Base-by-base conservation (phyloP, 2,797 vertebrate species). In the Buceros bicornis region DNA sequence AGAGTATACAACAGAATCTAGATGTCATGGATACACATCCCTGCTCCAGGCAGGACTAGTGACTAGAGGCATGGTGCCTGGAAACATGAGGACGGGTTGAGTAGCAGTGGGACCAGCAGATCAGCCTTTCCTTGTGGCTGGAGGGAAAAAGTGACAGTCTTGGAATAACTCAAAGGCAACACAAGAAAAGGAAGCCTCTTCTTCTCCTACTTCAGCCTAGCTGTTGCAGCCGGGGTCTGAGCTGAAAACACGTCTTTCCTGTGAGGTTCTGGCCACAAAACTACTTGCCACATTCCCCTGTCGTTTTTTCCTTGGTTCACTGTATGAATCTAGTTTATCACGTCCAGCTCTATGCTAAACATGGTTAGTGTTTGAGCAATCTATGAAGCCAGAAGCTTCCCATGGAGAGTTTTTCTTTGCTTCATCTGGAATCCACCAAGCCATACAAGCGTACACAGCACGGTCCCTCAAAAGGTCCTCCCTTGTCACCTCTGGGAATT, bases 221-320 rank as follows among this genome's bases (percentile, higher is more conserved):
- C 61, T 89, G 62, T 80, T 92, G 60, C 82, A 94, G 91, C 57
- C 1, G 0, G 78, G 88, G 67, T 85, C 96, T 97, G 95, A 91
- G 95, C 81, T 95, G 74, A 82, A 95, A 95, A 91, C 90, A 92
- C 82, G 94, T 95, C 94, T 91, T 95, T 96, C 95, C 93, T 94
- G 86, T 91, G 94, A 94, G 86, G 95, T 89, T 95, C 94, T 94
- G 94, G 95, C 95, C 96, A 96, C 94, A 95, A 90, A 97, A 85
- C 93, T 95, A 90, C 83, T 62, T 96, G 94, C 96, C 94, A 95
- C 90, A 73, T 92, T 97, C 70, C 74, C 71, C 78, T 90, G 91
- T 89, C 95, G 88, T 95, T 97, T 95, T 96, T 89, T 67, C 37
- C 91, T 92, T 74, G 88, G 58, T 77, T 93, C 1, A 3, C 76